A percentile compares a stretch with the other conserved stretches of the same genome.
These are phyloP conservation scores for Siphonodentalium dalli DNA, from an alignment of 2,888 invertebrate genomes.

Conservation along the genomic window DNA sequence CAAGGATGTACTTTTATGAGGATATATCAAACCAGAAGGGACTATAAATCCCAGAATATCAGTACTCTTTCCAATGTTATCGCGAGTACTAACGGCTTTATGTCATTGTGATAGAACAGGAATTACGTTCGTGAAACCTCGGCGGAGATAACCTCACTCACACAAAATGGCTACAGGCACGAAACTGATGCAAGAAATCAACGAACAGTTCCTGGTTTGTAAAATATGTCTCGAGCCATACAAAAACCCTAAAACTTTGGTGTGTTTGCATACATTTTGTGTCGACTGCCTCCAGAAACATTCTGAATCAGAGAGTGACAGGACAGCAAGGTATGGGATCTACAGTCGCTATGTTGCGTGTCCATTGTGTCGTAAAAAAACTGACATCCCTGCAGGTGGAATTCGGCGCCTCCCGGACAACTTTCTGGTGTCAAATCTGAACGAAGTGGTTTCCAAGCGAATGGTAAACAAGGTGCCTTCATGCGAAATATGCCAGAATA, in stretches of 20 bases:
- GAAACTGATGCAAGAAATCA: conserved; percentile 61
- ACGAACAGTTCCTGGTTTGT: conserved; percentile 62
- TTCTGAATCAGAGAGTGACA: conserved; percentile 52
- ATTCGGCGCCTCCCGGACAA: conserved; percentile 61
- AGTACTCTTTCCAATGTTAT: too few relatives aligned
- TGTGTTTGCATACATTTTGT: conserved; percentile 63
- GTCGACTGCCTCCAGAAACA: conserved; percentile 60
- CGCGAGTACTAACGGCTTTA: too few relatives aligned
- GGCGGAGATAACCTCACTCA: too few relatives aligned
- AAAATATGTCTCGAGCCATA: conserved; percentile 62
- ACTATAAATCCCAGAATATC: too few relatives aligned
- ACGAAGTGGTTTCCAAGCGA: conserved; percentile 50
- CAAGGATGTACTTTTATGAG: too few relatives aligned
- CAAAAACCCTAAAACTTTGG: conserved; percentile 60
- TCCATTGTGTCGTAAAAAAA: conserved; percentile 61
- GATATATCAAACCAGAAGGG: too few relatives aligned
- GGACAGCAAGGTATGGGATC: conserved; percentile 48
- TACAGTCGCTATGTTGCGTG: conserved; percentile 58
- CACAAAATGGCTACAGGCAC: conserved; percentile 50
- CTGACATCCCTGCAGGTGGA: conserved; percentile 61
- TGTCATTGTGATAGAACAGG: too few relatives aligned
- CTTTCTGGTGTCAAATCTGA: conserved; percentile 60
- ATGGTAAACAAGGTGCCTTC: conserved; percentile 43
- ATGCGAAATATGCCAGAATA: conserved; percentile 55
- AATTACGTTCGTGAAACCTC: too few relatives aligned